Percentiles rank a stretch among this genome's conserved stretches.
Conservation (phyloP, 2,797 vertebrate species). For the Platalea minor region DNA sequence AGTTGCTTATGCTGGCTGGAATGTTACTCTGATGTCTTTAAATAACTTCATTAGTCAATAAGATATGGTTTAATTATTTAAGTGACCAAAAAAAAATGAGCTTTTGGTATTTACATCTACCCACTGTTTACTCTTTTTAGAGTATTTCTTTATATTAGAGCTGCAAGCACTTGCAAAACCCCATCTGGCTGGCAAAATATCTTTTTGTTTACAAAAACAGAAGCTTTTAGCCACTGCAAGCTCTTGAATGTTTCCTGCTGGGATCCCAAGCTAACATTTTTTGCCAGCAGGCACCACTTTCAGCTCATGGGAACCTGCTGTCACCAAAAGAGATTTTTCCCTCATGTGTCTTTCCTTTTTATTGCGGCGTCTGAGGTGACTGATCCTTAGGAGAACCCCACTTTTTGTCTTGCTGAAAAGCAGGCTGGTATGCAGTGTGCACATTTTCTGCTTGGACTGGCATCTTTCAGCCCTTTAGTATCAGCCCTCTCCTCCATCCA, state of each 20-base stretch:
- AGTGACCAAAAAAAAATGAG: conserved; percentile 56
- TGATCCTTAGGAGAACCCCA: not conserved
- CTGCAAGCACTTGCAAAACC: conserved; percentile 40
- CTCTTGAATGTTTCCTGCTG: conserved; percentile 41
- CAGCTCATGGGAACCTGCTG: conserved; percentile 18
- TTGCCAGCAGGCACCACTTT: conserved; percentile 38
- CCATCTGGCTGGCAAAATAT: conserved; percentile 45
- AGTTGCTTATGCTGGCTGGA: conserved; percentile 54
- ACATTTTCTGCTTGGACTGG: not conserved
- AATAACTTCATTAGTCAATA: conserved; percentile 71
- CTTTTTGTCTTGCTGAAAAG: not conserved
- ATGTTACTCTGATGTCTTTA: conserved; percentile 64
- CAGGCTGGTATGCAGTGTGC: not conserved
- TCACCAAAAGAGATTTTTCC: conserved; percentile 50
- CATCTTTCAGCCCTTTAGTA: not conserved
- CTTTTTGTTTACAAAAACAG: conserved; percentile 47
- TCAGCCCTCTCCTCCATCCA: not conserved
- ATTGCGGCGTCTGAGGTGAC: not conserved
- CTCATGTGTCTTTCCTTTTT: not conserved
- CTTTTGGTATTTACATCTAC: conserved; percentile 52
- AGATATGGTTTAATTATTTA: conserved; percentile 72
- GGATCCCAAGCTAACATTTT: conserved; percentile 40
- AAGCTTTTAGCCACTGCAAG: conserved; percentile 48
- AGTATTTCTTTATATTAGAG: conserved; percentile 46
- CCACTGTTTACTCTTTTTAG: conserved; percentile 59